These are phyloP conservation scores for Hanleya hanleyi DNA, from an alignment of 2,888 invertebrate species.

Conservation along the genomic window DNA sequence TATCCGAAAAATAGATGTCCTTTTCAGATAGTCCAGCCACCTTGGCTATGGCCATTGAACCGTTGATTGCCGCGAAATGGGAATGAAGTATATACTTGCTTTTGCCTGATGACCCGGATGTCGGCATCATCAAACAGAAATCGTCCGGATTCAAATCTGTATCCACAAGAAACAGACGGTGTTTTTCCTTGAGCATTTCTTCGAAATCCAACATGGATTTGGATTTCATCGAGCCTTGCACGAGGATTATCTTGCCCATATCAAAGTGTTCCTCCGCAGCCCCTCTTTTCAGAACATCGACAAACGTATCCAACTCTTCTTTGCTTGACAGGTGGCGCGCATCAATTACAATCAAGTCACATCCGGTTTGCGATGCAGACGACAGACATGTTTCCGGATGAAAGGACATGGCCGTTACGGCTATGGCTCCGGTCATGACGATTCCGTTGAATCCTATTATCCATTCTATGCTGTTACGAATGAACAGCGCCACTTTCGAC, in stretches of 20 bases:
- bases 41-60: background rate
- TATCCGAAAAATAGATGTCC: conserved; percentile 12
- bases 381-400: background rate
- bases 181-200: background rate
- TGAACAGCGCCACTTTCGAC: conserved; percentile 11
- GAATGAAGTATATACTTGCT: conserved; percentile 12
- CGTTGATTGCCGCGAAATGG: conserved; percentile 4
- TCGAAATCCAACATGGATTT: background rate
- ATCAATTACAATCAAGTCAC: background rate
- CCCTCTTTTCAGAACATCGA: too few species aligned
- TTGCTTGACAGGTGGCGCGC: background rate
- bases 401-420: background rate
- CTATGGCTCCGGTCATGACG: conserved; percentile 11
- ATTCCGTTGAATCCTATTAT: conserved; percentile 9
- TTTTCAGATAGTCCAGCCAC: background rate
- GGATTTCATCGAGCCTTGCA: background rate
- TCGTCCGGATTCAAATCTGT: conserved; percentile 6
- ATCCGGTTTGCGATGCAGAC: background rate
- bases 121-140: background rate
- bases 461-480: conserved; percentile 5
- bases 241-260: background rate
- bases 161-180: background rate
- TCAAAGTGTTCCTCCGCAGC: too few species aligned
- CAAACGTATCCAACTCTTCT: background rate
- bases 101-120: conserved; percentile 11